phyloP scores from a whole-genome alignment of 2,113 vertebrate species.

The Antennarius striatus region DNA sequence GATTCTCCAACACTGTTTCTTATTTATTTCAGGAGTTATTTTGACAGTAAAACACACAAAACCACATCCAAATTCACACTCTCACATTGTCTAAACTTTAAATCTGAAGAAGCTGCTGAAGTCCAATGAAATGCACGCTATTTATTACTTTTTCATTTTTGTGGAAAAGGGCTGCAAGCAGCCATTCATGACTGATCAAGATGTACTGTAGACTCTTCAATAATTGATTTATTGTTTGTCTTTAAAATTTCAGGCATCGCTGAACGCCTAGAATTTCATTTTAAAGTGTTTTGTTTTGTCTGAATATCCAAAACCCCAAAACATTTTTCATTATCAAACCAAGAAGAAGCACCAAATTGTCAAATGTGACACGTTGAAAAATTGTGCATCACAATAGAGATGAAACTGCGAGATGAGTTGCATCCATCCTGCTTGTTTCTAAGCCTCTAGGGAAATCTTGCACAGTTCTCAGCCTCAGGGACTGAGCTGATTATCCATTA shows the following conservation, averaged over 20 bases:
- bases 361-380: no score
- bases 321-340: no score
- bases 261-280: no score
- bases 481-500: constrained; percentile 17
- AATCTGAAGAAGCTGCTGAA: neutral
- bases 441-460: neutral
- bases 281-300: no score
- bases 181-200: no score
- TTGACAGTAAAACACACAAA: neutral
- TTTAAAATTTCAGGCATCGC: no score
- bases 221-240: no score
- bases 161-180: neutral
- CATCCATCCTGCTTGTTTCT: constrained; percentile 14
- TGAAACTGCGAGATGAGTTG: neutral
- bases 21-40: neutral
- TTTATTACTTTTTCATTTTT: neutral
- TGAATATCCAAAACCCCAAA: no score
- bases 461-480: constrained; percentile 3
- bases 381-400: no score
- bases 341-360: no score
- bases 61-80: neutral
- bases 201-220: no score
- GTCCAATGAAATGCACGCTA: neutral
- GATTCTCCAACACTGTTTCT: no score
- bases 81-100: neutral